phyloP scores from a whole-genome alignment of 2,797 vertebrate species.

The Gadopsis bispinosus region DNA sequence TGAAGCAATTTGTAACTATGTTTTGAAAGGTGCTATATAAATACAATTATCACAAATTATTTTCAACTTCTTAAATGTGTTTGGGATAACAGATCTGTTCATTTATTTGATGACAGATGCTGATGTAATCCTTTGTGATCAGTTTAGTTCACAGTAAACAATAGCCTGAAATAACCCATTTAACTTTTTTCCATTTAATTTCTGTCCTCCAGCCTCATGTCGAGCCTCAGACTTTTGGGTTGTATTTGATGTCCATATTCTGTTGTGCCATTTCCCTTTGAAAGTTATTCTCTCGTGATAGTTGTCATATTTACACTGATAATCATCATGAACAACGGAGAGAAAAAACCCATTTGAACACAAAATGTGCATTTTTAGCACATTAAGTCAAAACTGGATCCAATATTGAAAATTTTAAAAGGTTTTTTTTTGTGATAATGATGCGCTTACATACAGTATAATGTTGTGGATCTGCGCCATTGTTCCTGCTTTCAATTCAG shows the following conservation, averaged over 20 bases:
- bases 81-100: neutral
- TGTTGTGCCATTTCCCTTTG: slow-evolving; percentile 9
- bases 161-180: slow-evolving; percentile 22
- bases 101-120: slow-evolving; percentile 3
- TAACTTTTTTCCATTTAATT: no score
- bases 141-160: slow-evolving; percentile 16
- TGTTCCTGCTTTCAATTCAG: neutral
- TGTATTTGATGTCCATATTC: neutral
- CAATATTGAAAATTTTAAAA: neutral
- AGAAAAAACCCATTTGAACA: neutral
- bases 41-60: neutral
- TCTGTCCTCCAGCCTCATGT: neutral
- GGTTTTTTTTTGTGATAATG: neutral
- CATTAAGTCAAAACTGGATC: neutral
- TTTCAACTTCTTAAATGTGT: neutral
- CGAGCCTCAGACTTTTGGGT: neutral
- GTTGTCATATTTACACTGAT: slow-evolving; percentile 11
- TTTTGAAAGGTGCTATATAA: no score
- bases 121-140: slow-evolving; percentile 5
- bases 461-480: neutral
- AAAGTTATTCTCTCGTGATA: slow-evolving; percentile 33
- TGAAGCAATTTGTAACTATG: no score
- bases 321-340: slow-evolving; percentile 18
- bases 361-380: neutral
- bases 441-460: neutral